A percentile compares a stretch with the other conserved stretches of the same genome.
Evolutionary conservation across 2,888 invertebrate genomes (phyloP).

Genomic region (Drosophila anomalata): DNA sequence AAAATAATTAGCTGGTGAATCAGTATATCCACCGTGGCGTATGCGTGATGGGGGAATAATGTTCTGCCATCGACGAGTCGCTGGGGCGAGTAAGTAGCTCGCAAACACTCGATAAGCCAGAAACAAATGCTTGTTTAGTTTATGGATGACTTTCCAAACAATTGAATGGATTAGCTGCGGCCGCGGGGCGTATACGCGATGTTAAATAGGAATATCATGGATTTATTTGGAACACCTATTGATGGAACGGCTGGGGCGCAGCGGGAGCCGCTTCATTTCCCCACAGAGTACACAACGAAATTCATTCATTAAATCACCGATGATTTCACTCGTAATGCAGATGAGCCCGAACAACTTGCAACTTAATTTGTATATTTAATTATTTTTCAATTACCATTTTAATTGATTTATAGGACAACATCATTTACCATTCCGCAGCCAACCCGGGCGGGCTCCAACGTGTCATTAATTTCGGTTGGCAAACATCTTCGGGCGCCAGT

Average conservation of each 20-base stretch:
- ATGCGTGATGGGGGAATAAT: conserved; percentile 34
- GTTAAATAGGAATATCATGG: conserved; percentile 21
- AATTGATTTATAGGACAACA: conserved; percentile 71
- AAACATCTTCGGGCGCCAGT: conserved; percentile 41
- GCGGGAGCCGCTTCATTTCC: background rate
- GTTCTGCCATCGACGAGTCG: conserved; percentile 8
- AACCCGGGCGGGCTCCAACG: conserved; percentile 18
- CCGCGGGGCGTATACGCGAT: conserved; percentile 25
- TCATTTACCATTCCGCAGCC: conserved; percentile 55
- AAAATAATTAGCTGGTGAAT: conserved; percentile 25
- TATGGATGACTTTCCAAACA: conserved; percentile 29
- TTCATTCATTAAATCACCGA: conserved; percentile 30
- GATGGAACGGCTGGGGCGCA: conserved; percentile 14
- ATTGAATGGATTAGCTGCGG: conserved; percentile 13
- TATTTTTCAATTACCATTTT: conserved; percentile 65
- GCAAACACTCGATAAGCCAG: background rate
- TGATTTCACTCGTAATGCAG: conserved; percentile 30
- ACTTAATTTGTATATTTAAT: conserved; percentile 65
- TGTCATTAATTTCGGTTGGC: conserved; percentile 36
- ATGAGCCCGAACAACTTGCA: conserved; percentile 34
- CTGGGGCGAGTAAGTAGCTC: background rate
- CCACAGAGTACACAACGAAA: conserved; percentile 4
- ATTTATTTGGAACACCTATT: conserved; percentile 27
- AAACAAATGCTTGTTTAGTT: conserved; percentile 23
- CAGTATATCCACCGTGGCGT: conserved; percentile 28